Conservation (phyloP, 2,888 invertebrate genomes). For the Netelia fuscicornis region DNA sequence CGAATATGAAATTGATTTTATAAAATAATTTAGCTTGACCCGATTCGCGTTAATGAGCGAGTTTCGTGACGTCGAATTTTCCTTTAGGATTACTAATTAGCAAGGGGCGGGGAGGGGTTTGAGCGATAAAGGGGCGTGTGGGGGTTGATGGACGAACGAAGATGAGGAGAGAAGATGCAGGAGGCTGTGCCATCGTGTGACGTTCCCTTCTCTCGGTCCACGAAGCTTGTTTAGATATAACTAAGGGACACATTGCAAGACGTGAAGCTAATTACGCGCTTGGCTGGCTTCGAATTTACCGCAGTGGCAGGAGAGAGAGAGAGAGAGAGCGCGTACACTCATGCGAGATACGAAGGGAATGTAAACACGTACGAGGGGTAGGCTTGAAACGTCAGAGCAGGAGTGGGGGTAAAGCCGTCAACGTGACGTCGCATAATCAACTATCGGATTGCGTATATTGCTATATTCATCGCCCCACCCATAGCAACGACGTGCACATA, state of each 20-base stretch:
- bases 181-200: constrained; percentile 12
- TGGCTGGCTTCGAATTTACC: constrained; percentile 49
- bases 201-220: constrained; percentile 14
- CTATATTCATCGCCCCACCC: constrained; percentile 15
- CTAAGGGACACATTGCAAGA: constrained; percentile 62
- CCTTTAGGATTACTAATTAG: constrained; percentile 23
- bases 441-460: constrained; percentile 36
- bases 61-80: constrained; percentile 17
- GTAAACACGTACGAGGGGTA: constrained; percentile 13
- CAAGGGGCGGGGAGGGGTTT: neutral
- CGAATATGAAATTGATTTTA: no score
- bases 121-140: neutral
- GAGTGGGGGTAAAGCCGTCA: constrained; percentile 30
- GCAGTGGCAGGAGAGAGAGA: neutral
- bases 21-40: neutral
- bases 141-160: no score
- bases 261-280: constrained; percentile 62
- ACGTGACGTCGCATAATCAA: constrained; percentile 46
- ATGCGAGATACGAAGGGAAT: neutral
- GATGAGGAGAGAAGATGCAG: neutral
- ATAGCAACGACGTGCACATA: no score
- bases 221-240: constrained; percentile 42
- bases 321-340: constrained; percentile 9
- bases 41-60: constrained; percentile 10
- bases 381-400: neutral